phyloP scores from a whole-genome alignment of 2,113 vertebrate genomes.

The Capricornis sumatraensis region DNA sequence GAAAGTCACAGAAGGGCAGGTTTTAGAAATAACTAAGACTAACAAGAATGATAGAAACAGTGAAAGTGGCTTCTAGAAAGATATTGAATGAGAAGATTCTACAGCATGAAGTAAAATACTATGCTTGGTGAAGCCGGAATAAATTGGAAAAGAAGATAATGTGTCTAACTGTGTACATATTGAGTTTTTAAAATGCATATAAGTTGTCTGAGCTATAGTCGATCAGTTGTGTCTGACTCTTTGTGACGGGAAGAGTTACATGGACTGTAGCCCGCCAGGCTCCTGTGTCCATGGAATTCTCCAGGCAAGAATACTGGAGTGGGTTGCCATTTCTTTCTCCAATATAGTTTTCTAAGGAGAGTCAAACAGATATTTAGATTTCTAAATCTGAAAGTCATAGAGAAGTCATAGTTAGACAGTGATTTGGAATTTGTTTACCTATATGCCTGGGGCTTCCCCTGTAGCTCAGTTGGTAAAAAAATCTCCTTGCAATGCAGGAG shows the following conservation, averaged over 20 bases:
- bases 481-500: neutral
- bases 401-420: neutral
- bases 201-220: neutral
- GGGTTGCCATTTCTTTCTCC: neutral
- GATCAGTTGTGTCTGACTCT: neutral
- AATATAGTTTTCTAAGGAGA: neutral
- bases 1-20: neutral
- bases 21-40: neutral
- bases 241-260: neutral
- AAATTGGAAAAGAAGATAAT: neutral
- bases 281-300: neutral
- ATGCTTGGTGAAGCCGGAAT: neutral
- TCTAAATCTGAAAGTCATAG: neutral
- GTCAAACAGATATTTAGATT: neutral
- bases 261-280: rapidly evolving
- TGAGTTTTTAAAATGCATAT: neutral
- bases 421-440: neutral
- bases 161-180: neutral
- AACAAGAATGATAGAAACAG: neutral
- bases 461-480: neutral
- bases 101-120: neutral
- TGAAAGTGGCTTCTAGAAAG: neutral
- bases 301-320: neutral
- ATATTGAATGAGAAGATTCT: neutral
- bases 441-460: neutral